Conservation (phyloP, 2,113 vertebrate genomes). For the Rhabdornis inornatus region DNA sequence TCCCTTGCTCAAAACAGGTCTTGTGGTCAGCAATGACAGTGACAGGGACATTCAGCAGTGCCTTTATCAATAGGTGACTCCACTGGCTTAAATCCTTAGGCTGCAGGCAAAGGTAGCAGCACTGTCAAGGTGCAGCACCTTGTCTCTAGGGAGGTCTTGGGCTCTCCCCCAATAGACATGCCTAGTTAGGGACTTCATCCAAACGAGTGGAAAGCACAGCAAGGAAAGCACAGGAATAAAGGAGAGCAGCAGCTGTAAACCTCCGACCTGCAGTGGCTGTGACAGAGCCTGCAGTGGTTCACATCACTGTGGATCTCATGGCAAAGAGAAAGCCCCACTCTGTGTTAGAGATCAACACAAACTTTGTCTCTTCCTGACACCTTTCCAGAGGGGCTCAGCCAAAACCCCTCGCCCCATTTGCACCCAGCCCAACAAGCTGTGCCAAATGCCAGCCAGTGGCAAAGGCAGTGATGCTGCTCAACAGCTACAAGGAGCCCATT, state of each 20-base stretch:
- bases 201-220: neutral
- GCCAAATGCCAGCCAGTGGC: neutral
- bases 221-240: neutral
- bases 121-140: neutral
- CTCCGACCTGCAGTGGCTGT: neutral
- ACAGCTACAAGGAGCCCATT: constrained; percentile 23
- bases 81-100: neutral
- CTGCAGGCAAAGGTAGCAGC: neutral
- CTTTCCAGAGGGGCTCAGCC: neutral
- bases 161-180: neutral
- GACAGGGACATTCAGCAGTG: neutral
- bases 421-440: neutral
- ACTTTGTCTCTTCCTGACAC: neutral
- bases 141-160: neutral
- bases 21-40: neutral
- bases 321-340: neutral
- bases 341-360: neutral
- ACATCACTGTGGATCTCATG: neutral
- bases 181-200: neutral
- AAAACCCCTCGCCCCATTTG: neutral
- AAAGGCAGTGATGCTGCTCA: neutral
- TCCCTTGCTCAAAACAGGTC: neutral
- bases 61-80: neutral
- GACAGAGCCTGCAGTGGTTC: neutral
- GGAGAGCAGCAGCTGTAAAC: neutral